A percentile compares a stretch with the other conserved stretches of the same genome.
Conservation (phyloP, 2,888 invertebrate species). For the Leucophora obtusa region DNA sequence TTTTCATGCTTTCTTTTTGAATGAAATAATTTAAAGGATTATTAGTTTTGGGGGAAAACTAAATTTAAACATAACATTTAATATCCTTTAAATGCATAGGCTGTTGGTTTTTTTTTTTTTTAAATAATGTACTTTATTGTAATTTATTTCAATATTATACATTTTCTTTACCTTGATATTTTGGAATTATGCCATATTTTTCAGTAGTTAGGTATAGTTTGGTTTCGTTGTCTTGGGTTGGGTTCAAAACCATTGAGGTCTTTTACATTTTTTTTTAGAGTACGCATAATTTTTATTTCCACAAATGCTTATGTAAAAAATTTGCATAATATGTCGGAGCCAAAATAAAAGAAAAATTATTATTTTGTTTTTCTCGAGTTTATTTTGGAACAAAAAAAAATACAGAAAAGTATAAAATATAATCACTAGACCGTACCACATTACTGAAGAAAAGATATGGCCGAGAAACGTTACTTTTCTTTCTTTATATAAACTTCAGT, state of each 20-base stretch:
- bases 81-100: not conserved
- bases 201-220: not conserved
- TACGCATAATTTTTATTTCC: conserved; percentile 51
- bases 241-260: conserved; percentile 55
- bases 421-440: no score
- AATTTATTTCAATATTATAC: not conserved
- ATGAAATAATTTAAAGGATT: not conserved
- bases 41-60: not conserved
- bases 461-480: no score
- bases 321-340: conserved; percentile 34
- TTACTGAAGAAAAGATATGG: no score
- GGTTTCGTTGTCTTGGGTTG: conserved; percentile 10
- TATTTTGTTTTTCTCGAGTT: not conserved
- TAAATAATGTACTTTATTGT: not conserved
- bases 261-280: conserved; percentile 57
- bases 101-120: not conserved
- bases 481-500: no score
- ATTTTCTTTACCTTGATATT: not conserved
- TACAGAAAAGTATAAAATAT: no score
- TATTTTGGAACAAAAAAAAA: no score
- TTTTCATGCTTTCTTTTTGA: not conserved
- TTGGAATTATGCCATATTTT: conserved; percentile 54
- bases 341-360: not conserved
- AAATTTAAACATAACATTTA: not conserved
- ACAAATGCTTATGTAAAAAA: conserved; percentile 15